Evolutionary conservation across 2,888 invertebrate genomes (phyloP), one percentile per base, ranked within the genome.

Genomic region (Ditylenchus weischeri): DNA sequence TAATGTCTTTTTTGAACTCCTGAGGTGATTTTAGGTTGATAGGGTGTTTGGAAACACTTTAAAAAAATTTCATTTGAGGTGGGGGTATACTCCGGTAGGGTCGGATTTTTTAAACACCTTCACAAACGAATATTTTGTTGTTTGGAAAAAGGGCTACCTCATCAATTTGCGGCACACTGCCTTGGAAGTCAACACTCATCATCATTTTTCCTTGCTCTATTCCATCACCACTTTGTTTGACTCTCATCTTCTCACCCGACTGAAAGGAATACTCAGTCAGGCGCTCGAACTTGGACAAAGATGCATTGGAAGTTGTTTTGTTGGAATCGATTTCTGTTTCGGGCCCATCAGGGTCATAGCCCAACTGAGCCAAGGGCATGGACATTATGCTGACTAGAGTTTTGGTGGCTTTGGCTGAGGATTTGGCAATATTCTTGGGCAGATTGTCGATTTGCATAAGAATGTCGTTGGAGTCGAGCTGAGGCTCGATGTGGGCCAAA

Each of bases 131-230:
- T 29, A 29, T 29, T 29, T 5, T 29, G 29, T 29, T 29, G 29
- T 29, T 29, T 2, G 29, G 5, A 4, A 29, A 29, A 29, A 19
- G 1, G 5, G 11, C 18, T 19, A 23, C 65, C n/a, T 69, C 54
- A 19, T 68, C 29, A n/a, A 62, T 0, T 13, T 70, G 50, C 0
- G 81, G 81, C 10, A 81, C 69, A n/a, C 73, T 63, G 15, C 82
- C 82, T 29, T 81, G 72, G n/a, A 84, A 75, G 69, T 84, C 83
- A 50, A 84, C 75, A 64, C 80, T 77, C 60, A 84, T 71, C 21
- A 58, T 38, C 58, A 70, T 50, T 68, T 66, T 3, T n/a, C 43
- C 15, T 43, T 43, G 43, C 8, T 43, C 43, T 68, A 68, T 11
- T 51, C 65, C 65, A 35, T 65, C 43, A 11, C 21, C 35, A 21